Conservation (phyloP, 2,113 vertebrate species). For the Myotis yumanensis region DNA sequence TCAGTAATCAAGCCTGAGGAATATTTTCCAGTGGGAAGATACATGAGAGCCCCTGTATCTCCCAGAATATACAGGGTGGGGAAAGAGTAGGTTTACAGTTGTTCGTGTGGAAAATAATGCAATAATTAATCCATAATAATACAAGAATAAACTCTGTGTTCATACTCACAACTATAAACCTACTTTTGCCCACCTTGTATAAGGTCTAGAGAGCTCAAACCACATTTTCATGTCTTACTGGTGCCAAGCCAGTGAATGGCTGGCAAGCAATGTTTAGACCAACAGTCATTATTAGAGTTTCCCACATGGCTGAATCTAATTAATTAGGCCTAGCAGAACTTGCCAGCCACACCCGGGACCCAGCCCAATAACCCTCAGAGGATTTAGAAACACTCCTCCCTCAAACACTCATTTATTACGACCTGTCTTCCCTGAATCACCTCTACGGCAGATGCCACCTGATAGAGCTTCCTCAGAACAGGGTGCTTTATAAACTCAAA, state of each 20-base stretch:
- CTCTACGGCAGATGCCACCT: neutral
- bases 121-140: neutral
- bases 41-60: neutral
- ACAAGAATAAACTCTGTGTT: neutral
- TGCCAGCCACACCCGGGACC: constrained; percentile 47
- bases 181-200: neutral
- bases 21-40: constrained; percentile 26
- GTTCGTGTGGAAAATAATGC: neutral
- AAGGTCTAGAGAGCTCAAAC: neutral
- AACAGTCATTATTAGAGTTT: constrained; percentile 37
- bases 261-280: neutral
- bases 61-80: neutral
- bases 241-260: neutral
- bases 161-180: neutral
- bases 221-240: neutral
- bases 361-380: neutral
- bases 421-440: constrained; percentile 26
- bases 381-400: constrained; percentile 26
- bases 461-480: constrained; percentile 4
- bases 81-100: neutral
- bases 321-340: constrained; percentile 49
- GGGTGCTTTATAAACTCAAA: neutral
- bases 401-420: neutral
- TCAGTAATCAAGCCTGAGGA: constrained; percentile 1
- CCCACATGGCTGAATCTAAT: constrained; percentile 48